Evolutionary conservation across 2,113 vertebrate genomes (phyloP).

Genomic region (Nerophis ophidion): DNA sequence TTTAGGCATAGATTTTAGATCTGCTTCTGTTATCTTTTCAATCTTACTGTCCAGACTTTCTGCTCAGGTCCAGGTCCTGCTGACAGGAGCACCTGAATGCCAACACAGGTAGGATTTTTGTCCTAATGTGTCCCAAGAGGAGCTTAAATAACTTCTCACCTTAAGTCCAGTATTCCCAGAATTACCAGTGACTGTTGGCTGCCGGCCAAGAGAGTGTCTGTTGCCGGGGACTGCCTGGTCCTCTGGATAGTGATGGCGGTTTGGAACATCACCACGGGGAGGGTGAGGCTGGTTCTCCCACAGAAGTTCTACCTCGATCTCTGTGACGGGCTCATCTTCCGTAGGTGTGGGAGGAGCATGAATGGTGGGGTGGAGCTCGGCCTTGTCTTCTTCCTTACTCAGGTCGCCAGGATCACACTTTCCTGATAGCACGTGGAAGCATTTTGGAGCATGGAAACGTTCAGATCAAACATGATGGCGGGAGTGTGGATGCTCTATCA

Average conservation of each 20-base stretch:
- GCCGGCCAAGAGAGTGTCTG: neutral
- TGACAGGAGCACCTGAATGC: conserved; percentile 39
- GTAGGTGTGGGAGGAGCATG: neutral
- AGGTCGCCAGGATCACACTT: conserved; percentile 51
- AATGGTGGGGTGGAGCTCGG: neutral
- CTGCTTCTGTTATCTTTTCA: neutral
- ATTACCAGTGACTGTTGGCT: neutral
- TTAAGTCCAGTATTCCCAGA: conserved; percentile 10
- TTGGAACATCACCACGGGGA: conserved; percentile 63
- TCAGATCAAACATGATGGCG: neutral
- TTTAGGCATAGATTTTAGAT: neutral
- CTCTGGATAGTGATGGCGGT: conserved; percentile 43
- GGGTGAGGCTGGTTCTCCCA: conserved; percentile 55
- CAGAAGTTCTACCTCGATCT: conserved; percentile 37
- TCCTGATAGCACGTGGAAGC: conserved; percentile 37
- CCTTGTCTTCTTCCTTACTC: conserved; percentile 28
- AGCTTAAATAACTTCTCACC: neutral
- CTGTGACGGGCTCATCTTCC: conserved; percentile 35
- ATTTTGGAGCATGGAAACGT: neutral
- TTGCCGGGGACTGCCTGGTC: conserved; percentile 31
- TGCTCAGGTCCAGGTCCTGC: conserved; percentile 39
- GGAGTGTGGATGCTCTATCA: neutral
- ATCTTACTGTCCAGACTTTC: conserved; percentile 59
- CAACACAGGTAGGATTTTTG: conserved; percentile 1
- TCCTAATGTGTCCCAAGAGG: neutral